Base-by-base conservation (phyloP, 2,113 vertebrate species). In the Emydocephalus ijimae region DNA sequence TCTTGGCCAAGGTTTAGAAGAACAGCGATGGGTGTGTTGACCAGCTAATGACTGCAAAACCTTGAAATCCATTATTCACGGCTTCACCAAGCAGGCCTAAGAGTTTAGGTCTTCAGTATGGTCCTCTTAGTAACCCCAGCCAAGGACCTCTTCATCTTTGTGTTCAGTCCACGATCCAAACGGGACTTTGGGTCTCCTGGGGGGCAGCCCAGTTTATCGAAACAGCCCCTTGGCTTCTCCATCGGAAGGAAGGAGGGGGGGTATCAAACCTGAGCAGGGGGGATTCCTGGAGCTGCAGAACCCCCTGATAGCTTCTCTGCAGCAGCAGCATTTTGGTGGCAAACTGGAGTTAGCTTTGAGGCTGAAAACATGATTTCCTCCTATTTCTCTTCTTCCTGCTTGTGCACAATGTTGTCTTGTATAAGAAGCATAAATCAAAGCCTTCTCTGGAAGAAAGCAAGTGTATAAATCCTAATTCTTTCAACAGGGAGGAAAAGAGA, bases 321-420 rank as follows among this genome's bases (percentile, higher is more conserved):
- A 56, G 48, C 55, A 85, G 93, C 91, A 57, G 93, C 91, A 18
- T 93, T 92, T 92, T 86, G 85, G 59, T 85, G 91, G 87, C 91
- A 45, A 34, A 92, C 90, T 1, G 2, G 0, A 21, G 88, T 95
- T 92, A 50, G 52, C 89, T 69, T 81, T n/a, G n/a, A n/a, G n/a
- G n/a, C n/a, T n/a, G n/a, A n/a, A n/a, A n/a, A n/a, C n/a, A n/a
- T n/a, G n/a, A n/a, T n/a, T n/a, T n/a, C n/a, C n/a, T n/a, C n/a
- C 85, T 52, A 1, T 64, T 39, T 87, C 43, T 57, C 21, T 24
- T 59, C 85, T 89, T 0, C 4, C 0, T 56, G 26, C 85, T 34
- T 85, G 29, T 29, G 29, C 1, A 8, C 85, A 29, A 20, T 29
- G 88, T 23, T 85, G 23, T 56, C n/a, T 89, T 23, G 26, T 1